phyloP scores from a whole-genome alignment of 92 coral and sea anemone genomes.

The Porites lobata region DNA sequence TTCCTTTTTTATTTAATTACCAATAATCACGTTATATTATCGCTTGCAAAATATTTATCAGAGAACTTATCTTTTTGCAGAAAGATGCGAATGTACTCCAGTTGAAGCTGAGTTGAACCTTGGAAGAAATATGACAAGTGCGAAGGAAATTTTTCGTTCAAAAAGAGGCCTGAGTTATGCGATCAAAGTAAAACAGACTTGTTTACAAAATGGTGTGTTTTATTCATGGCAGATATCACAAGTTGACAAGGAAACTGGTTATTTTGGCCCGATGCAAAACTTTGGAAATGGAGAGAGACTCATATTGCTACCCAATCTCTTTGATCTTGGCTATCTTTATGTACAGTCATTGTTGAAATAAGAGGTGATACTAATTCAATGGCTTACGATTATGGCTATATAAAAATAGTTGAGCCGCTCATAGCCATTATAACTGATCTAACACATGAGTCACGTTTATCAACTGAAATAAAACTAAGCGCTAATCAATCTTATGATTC shows the following conservation, averaged over 20 bases:
- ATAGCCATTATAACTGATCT: slow-evolving; percentile 60
- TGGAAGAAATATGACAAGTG: slow-evolving; percentile 39
- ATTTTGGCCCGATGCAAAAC: slow-evolving; percentile 30
- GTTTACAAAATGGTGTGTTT: neutral
- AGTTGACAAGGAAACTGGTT: slow-evolving; percentile 46
- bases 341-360: slow-evolving; percentile 47
- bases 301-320: neutral
- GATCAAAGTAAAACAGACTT: slow-evolving; percentile 13
- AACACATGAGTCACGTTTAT: slow-evolving; percentile 4
- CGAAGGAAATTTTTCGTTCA: neutral
- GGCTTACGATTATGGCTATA: slow-evolving; percentile 63
- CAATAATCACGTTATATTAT: no score
- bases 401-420: slow-evolving; percentile 64
- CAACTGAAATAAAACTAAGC: neutral
- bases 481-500: slow-evolving; percentile 30
- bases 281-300: neutral
- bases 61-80: slow-evolving; percentile 6
- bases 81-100: slow-evolving; percentile 64
- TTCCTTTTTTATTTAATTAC: no score
- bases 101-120: slow-evolving; percentile 54
- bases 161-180: slow-evolving; percentile 19
- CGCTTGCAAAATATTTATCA: no score
- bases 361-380: slow-evolving; percentile 41
- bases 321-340: slow-evolving; percentile 51
- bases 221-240: slow-evolving; percentile 59